Conservation (phyloP, 2,113 vertebrate genomes). For the Leucopternis melanops region DNA sequence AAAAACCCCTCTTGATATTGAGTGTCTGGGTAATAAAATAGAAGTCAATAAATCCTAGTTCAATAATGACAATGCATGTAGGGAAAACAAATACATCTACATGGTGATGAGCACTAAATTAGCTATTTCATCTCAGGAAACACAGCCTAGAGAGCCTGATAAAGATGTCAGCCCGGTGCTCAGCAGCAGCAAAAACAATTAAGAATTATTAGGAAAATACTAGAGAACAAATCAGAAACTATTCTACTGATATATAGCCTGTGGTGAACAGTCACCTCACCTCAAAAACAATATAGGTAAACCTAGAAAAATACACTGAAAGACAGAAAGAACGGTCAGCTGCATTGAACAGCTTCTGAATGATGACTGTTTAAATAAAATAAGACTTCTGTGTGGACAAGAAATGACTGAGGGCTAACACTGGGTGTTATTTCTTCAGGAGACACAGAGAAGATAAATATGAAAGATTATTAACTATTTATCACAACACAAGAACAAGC, state of each 20-base stretch:
- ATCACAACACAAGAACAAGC: background rate
- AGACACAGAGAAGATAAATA: background rate
- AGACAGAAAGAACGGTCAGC: background rate
- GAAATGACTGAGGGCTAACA: background rate
- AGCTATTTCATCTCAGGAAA: background rate
- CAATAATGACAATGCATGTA: background rate
- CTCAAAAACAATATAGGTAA: background rate
- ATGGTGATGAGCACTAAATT: background rate
- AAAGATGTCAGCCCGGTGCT: background rate
- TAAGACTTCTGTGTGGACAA: background rate
- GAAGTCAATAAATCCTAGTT: background rate
- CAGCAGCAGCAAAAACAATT: background rate
- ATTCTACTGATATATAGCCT: background rate
- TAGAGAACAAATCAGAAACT: background rate
- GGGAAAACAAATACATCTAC: background rate
- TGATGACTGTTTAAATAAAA: background rate
- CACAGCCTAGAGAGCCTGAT: background rate
- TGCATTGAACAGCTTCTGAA: background rate
- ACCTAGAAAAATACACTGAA: background rate
- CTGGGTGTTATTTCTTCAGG: background rate
- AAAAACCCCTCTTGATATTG: background rate
- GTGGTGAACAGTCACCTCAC: background rate
- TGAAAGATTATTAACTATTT: background rate
- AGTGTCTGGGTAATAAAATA: background rate
- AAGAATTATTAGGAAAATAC: background rate